Evolutionary conservation across 35 echinoderm and acorn worm genomes (phyloP), one percentile per base, ranked within the genome.

Genomic region (Hemicentrotus pulcherrimus): DNA sequence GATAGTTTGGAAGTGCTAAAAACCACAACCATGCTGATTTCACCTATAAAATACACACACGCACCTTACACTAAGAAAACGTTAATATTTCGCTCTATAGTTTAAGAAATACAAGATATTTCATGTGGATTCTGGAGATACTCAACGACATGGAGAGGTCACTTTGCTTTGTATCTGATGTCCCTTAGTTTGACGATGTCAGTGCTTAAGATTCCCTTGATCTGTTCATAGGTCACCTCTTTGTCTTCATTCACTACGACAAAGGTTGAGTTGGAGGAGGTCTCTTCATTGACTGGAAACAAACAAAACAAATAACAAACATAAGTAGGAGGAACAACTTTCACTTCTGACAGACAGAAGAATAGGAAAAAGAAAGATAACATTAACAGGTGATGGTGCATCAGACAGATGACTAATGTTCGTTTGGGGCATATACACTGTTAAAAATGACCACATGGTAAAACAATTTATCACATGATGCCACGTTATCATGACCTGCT

Each of bases 221-320:
- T 95, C 94, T 97, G 71, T 58, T 97, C 88, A 88, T 98, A 98
- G 45, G 97, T 96, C 7, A 95, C 47, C 13, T 95, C 97, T 32
- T 94, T 95, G 94, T 97, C 94, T 86, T 98, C 96, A 86, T 98
- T 98, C 24, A 98, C 48, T 28, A 98, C 86, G 41, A 96, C 35
- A 86, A 96, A 95, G 46, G 48, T 92, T 47, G 48, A 30, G 47
- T 59, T 48, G 31, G 32, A 15, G 46, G 46, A 47, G n/a, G 91
- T 88, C 47, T 96, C 94, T 86, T 97, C 50, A 46, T 97, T 47
- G 50, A 95, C 95, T 96, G 89, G 47, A 96, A 95, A n/a, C 19
- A 30, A 86, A 65, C n/a, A n/a, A 94, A 86, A 41, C 52, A 32
- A 88, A 88, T 19, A 30, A 88, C 86, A 14, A 11, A 59, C 11